Conservation (phyloP, 2,113 vertebrate genomes). For the Cynopterus brachyotis region DNA sequence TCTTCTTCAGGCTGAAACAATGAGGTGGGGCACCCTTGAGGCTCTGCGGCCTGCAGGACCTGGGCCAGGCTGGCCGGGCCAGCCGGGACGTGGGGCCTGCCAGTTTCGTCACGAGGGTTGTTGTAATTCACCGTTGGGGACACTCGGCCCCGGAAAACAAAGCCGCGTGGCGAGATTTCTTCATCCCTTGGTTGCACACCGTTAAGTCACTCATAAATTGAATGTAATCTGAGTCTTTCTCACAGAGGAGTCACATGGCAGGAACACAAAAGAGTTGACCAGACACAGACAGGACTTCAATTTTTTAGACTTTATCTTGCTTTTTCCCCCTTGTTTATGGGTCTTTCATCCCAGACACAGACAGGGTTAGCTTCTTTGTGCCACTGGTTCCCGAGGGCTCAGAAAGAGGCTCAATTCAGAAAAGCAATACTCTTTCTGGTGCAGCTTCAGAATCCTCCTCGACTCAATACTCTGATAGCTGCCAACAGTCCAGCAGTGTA, state of each 20-base stretch:
- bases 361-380: not conserved
- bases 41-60: not conserved
- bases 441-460: not conserved
- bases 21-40: not conserved
- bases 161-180: constrained; percentile 38
- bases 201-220: not conserved
- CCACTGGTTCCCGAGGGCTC: not conserved
- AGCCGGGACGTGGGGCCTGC: not conserved
- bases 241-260: not conserved
- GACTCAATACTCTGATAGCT: fast-evolving
- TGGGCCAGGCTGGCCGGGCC: not conserved
- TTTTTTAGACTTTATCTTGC: not conserved
- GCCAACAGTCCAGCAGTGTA: not conserved
- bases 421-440: not conserved
- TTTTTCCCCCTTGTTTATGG: not conserved
- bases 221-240: constrained; percentile 19
- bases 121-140: not conserved
- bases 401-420: not conserved
- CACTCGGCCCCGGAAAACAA: constrained; percentile 26
- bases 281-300: not conserved
- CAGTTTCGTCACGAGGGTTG: not conserved
- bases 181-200: not conserved
- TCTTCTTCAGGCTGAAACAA: not conserved
- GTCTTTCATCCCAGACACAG: not conserved
- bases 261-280: not conserved